Percentiles rank a stretch among this genome's conserved stretches.
Evolutionary conservation across 2,888 invertebrate genomes (phyloP).

Genomic region (Trissoscelio sp.): DNA sequence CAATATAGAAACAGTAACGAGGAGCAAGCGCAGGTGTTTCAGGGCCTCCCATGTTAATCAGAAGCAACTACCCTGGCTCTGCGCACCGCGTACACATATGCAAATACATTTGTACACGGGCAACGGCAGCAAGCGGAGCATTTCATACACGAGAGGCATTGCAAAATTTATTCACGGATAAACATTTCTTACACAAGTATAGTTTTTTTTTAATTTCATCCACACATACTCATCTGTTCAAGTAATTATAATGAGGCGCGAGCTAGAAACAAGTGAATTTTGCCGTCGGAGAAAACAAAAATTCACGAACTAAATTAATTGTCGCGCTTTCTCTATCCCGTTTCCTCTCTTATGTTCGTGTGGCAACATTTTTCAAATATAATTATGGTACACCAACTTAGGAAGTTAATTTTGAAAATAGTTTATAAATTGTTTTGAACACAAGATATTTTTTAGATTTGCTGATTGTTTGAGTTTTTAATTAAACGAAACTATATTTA

Average conservation of each 20-base stretch:
- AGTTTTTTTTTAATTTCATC: constrained; percentile 67
- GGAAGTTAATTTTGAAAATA: too few relatives aligned
- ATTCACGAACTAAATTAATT: constrained; percentile 61
- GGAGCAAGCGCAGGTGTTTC: constrained; percentile 80
- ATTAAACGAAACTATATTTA: too few relatives aligned
- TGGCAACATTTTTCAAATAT: constrained; percentile 12
- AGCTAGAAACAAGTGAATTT: constrained; percentile 72
- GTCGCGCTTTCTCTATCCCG: constrained; percentile 13
- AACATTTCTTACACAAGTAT: constrained; percentile 71
- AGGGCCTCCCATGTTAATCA: constrained; percentile 81
- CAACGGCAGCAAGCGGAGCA: constrained; percentile 72
- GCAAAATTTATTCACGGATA: constrained; percentile 74
- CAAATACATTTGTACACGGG: constrained; percentile 74
- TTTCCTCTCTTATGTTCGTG: neutral
- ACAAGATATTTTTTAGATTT: too few relatives aligned
- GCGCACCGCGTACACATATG: constrained; percentile 71
- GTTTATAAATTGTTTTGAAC: neutral
- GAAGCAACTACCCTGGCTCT: constrained; percentile 72
- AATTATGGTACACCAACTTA: too few relatives aligned
- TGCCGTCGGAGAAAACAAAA: constrained; percentile 69
- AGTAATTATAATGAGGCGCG: constrained; percentile 77
- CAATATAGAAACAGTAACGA: constrained; percentile 63
- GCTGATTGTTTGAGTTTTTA: too few relatives aligned
- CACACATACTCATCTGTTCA: constrained; percentile 72
- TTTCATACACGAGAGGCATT: constrained; percentile 76